Base-by-base conservation (phyloP, 1,140 invertebrate species). In the Panagrolaimus sp. region DNA sequence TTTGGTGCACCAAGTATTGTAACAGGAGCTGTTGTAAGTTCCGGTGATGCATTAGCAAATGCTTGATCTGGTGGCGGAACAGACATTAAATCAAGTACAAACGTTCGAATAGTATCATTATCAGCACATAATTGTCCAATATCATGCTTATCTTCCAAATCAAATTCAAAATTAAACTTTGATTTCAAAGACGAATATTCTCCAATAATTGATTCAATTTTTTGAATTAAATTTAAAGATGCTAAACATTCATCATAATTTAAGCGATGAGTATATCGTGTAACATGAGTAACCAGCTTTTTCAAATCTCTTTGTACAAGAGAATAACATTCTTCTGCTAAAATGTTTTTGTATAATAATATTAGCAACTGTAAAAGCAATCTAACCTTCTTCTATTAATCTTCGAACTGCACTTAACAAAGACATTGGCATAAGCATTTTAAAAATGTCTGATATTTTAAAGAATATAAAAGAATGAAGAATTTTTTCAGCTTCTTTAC, bases 401-500 rank as follows among this genome's bases (percentile, higher is more conserved):
- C 66, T 53, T 7, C 11, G 46, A 9, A 72, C 16, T 14, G 72
- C 48, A 5, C 20, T 31, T 11, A 43, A 14, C n/a, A 73, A 73
- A 44, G 53, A 14, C 3, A 65, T 20, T 8, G 72, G 70, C 51
- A 73, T 23, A 11, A 72, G 14, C 51, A 73, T 48, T 5, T 31
- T n/a, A 16, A 57, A 43, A 13, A 73, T 42, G 13, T 73, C 71
- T 1, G 64, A 51, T 9, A 73, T 45, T 13, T 62, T 73, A 9
- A 65, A 25, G 25, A 9, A 43, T n/a, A 63, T 63, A 43, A 73
- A 66, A 5, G 20, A 38, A 46, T 63, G 42, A 27, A 73, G 43
- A 73, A 73, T 68, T 84, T 94, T 93, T 81, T 96, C 91, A 0
- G 92, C 94, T 85, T 96, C 93, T 61, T 89, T 88, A 0, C 92